These are phyloP conservation scores for Otus scops DNA, from an alignment of 2,797 vertebrate species.

Conservation along the genomic window DNA sequence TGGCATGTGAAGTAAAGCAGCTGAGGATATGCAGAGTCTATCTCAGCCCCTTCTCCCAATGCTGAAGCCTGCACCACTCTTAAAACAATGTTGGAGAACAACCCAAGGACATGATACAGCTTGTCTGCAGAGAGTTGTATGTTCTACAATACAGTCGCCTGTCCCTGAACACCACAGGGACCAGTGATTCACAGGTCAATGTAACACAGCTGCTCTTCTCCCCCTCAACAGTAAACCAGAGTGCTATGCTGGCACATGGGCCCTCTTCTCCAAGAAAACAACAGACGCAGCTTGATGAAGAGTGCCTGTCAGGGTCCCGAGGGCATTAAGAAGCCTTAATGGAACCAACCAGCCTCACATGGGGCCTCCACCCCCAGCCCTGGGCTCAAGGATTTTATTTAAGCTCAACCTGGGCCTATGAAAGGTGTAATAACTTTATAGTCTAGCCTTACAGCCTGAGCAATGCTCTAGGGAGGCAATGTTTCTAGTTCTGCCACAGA, in stretches of 20 bases:
- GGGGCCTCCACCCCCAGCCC: background rate
- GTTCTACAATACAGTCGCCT: background rate
- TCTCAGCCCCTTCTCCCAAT: background rate
- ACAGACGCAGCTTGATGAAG: background rate
- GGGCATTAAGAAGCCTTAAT: background rate
- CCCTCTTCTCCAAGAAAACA: background rate
- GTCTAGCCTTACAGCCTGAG: fast-evolving
- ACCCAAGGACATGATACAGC: background rate
- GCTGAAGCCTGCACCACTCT: background rate
- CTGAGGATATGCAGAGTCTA: background rate
- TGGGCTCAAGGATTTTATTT: background rate
- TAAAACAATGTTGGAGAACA: background rate
- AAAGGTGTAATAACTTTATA: too few species aligned
- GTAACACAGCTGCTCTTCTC: background rate
- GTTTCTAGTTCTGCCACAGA: fast-evolving
- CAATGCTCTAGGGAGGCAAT: fast-evolving
- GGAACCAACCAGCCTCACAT: background rate
- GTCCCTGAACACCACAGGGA: background rate
- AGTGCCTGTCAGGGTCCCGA: background rate
- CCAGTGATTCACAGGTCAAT: fast-evolving
- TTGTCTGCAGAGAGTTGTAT: background rate
- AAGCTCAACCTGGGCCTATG: background rate
- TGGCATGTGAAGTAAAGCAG: background rate
- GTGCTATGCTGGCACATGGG: fast-evolving
- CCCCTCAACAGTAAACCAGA: too few species aligned